Base-by-base conservation (phyloP, 2,888 invertebrate genomes). In the Polia nebulosa region DNA sequence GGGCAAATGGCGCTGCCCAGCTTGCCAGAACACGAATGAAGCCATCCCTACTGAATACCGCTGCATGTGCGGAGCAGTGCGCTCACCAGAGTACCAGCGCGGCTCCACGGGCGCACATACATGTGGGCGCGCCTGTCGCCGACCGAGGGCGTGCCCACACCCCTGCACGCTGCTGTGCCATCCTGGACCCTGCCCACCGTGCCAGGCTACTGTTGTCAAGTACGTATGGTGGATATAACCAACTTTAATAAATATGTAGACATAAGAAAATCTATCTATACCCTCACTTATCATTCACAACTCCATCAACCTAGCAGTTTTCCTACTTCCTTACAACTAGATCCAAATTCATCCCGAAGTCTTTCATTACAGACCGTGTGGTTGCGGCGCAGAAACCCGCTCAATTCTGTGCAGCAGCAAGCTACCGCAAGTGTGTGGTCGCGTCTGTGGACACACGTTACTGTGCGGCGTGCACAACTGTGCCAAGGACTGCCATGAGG, bases 111-210 rank as follows among this genome's bases (percentile, higher is more conserved):
- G 97, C 13, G 98, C 99, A 0, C 99, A 99, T 92, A 98, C 98
- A 32, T 99, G 99, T 91, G 99, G 99, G 0, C 97, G 98, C 80
- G 94, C 97, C 0, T 99, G 99, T 88, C 96, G 96, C n/a, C 96
- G 96, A 15, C 85, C 95, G 78, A 89, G 96, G 88, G 82, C 92
- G 70, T 96, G 97, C 88, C 91, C 95, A 1, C 97, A 97, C 87
- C 96, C 96, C 0, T 99, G 99, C 91, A 97, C 97, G 15, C 93
- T 99, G 81, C 96, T 97, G 0, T 99, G 99, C 89, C 99, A 99
- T 91, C 99, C 99, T 0, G 99, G 99, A 0, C 99, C 99, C 0
- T 99, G 99, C 92, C 99, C 99, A 2, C 97, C 98, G 0, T 99
- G 99, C 87, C 97, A 97, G 81, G 97, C 98, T 1, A 97, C 97